Evolutionary conservation across 2,888 invertebrate species (phyloP).

Genomic region (Eucriotettix oculatus): DNA sequence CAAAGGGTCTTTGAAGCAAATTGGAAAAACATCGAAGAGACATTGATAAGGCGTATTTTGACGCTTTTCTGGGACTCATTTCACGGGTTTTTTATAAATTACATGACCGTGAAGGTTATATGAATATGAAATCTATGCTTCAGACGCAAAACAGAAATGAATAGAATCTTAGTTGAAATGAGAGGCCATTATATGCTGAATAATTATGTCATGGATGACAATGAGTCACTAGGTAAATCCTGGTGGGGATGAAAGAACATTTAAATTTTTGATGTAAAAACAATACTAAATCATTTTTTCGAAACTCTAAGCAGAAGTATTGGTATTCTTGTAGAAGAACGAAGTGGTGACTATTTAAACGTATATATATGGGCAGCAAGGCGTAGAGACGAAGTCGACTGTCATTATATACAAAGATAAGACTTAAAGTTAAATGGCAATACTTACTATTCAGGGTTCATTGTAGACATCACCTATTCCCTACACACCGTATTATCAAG

Average conservation of each 20-base stretch:
- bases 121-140: neutral
- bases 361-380: neutral
- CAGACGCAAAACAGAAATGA: too few relatives aligned
- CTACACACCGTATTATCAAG: neutral
- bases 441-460: constrained; percentile 79
- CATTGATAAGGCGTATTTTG: too few relatives aligned
- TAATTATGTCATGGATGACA: constrained; percentile 7
- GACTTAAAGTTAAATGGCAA: neutral
- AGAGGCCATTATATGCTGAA: neutral
- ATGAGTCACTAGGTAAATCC: constrained; percentile 1
- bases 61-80: too few relatives aligned
- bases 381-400: neutral
- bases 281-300: neutral
- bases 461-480: constrained; percentile 22
- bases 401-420: too few relatives aligned
- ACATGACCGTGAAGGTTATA: neutral
- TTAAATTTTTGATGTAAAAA: neutral
- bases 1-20: neutral
- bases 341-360: neutral
- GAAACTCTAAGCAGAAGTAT: too few relatives aligned
- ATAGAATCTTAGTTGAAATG: neutral
- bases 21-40: too few relatives aligned
- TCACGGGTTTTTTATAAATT: neutral
- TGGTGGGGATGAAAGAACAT: neutral
- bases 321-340: neutral